A percentile compares a stretch with the other conserved stretches of the same genome.
Conservation (phyloP, 2,113 vertebrate genomes). For the Anguilla japonica region DNA sequence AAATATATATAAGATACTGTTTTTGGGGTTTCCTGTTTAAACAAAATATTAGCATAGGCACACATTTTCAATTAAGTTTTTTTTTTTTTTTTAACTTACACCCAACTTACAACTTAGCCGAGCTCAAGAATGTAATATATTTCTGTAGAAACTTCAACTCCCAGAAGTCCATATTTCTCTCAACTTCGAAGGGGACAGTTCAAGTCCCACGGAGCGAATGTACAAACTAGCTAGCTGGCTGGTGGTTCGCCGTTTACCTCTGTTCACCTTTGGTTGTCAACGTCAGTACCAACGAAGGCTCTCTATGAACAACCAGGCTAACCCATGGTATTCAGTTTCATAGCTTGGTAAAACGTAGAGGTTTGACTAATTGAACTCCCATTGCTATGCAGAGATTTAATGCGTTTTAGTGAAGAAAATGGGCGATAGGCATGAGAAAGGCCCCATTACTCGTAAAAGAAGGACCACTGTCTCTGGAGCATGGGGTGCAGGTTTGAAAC, state of each 20-base stretch:
- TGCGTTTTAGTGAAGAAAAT: constrained; percentile 48
- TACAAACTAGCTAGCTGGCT: neutral
- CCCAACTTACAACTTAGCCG: neutral
- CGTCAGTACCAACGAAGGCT: neutral
- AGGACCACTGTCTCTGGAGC: constrained; percentile 60
- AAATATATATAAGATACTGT: no score
- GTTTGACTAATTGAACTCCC: neutral
- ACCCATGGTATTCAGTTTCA: neutral
- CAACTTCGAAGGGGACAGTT: constrained; percentile 6
- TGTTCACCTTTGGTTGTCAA: neutral
- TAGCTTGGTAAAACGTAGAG: neutral
- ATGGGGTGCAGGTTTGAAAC: constrained; percentile 44
- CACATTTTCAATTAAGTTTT: neutral
- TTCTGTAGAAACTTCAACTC: constrained; percentile 25
- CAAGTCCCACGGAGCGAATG: constrained; percentile 17
- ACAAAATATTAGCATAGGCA: neutral
- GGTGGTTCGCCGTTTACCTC: neutral
- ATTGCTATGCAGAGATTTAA: constrained; percentile 21
- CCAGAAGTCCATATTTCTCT: neutral
- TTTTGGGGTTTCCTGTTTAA: neutral
- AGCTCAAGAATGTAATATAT: neutral
- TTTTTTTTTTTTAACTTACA: neutral
- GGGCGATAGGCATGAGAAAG: constrained; percentile 64
- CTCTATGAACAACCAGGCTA: neutral
- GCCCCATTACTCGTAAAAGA: constrained; percentile 54